Base-by-base conservation (phyloP, 1,140 invertebrate genomes). In the Microvelia longipes region DNA sequence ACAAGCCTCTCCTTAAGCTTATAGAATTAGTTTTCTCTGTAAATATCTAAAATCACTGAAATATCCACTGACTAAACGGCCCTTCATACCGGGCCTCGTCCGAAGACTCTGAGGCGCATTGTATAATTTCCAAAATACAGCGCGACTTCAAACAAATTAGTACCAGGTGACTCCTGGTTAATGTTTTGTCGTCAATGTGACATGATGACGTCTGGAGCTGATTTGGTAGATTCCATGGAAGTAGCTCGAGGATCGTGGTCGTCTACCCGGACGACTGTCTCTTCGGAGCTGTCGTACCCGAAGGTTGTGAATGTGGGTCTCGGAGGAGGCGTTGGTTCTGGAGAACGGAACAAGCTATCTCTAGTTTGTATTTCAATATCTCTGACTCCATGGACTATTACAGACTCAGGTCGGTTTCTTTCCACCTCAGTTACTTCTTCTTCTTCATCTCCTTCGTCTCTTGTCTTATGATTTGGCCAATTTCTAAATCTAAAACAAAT, bases 151-250 rank as follows among this genome's bases (percentile, higher is more conserved):
- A 50, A 50, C 35, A 50, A 50, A 50, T 19, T 5, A 50, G 19
- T 50, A 50, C 35, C 35, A 50, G 35, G 35, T 50, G 50, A 71
- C 35, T 29, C 28, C 5, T 72, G 24, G n/a, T 66, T 69, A 50
- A 19, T 50, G 19, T 11, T 50, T 70, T 63, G 30, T 70, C 70
- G 29, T 68, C 29, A 70, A 67, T 68, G 63, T 65, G 71, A 67
- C 74, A 90, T 88, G 74, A 93, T 91, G 68, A 93, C 91, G 77
- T 94, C 91, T 25, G 91, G 91, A 0, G 91, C 91, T 64, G 90
- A 92, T 77, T 92, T 91, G 13, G 88, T 90, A 15, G 89, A 90
- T 72, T 89, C 87, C 67, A 87, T 85, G 77, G 87, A 90, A 77
- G 87, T 88, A 0, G 87, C 86, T 14, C 87, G 68, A 1, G 60